Base-by-base conservation (phyloP, 2,888 invertebrate species). In the Hedya salicella region DNA sequence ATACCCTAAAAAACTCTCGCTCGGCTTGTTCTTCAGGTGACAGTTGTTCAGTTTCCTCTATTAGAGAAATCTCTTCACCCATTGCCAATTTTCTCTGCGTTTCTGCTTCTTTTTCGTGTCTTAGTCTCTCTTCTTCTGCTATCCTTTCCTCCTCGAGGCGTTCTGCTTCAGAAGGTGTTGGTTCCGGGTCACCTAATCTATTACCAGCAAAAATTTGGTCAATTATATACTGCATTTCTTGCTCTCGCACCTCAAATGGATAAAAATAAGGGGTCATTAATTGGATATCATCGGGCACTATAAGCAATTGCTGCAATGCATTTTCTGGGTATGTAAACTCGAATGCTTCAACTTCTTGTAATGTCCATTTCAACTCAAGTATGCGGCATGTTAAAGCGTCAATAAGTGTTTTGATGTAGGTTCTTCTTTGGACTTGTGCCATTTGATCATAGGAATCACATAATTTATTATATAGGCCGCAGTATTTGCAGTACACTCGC, bases 301-400 rank as follows among this genome's bases (percentile, higher is more conserved):
- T 91, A 69, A 96, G 94, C 79, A 96, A 82, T 83, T 95, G 95
- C 59, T 95, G 93, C 56, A 96, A 80, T 30, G 94, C 93, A 74
- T 95, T 95, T 77, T 97, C 96, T 54, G 95, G 93, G 85, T 95
- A 96, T 57, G 95, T 96, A 75, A 90, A 94, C 77, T 95, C 94
- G 6, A 93, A 93, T 5, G 88, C 85, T 78, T 94, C 93, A 9
- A 94, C 85, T 68, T 93, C 89, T 73, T 93, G 92, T 16, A 95
- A 77, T 49, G 93, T 91, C 36, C 82, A 77, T 76, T 94, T 94
- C 19, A 95, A 79, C 76, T 95, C 95, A 1, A 94, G 82, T 72
- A 95, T 85, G 9, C 95, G 84, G 48, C 92, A 93, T 6, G 94
- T 92, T 0, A 94, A 81, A 0, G 93, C 91, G 68, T 95, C 94